A percentile compares a stretch with the other conserved stretches of the same genome.
These are phyloP conservation scores for Leiothrix lutea DNA, from an alignment of 2,113 vertebrate species.

Conservation along the genomic window DNA sequence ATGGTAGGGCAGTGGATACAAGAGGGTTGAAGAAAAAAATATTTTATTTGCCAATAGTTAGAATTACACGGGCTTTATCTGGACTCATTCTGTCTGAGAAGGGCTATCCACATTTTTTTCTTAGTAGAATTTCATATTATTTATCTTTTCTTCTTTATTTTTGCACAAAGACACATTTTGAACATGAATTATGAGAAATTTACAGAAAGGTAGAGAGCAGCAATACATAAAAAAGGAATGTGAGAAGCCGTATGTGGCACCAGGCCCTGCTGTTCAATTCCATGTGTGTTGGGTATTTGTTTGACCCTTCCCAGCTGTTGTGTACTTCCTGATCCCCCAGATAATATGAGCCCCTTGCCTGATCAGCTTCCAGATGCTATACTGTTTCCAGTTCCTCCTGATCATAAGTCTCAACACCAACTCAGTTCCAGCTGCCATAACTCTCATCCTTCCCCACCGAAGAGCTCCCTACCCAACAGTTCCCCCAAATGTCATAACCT, in stretches of 20 bases:
- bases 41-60: not conserved
- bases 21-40: not conserved
- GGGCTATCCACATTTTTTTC: not conserved
- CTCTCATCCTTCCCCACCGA: not conserved
- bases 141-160: not conserved
- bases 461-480: slow-evolving; percentile 28
- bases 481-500: slow-evolving; percentile 50
- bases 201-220: not conserved
- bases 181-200: not conserved
- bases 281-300: slow-evolving; percentile 56
- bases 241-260: not conserved
- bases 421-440: slow-evolving; percentile 56
- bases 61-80: not conserved
- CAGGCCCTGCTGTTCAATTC: slow-evolving; percentile 47
- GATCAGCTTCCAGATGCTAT: slow-evolving; percentile 63
- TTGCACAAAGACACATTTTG: not conserved
- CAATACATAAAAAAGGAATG: not conserved
- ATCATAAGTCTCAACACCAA: slow-evolving; percentile 24
- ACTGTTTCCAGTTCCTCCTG: slow-evolving; percentile 40
- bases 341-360: slow-evolving; percentile 53
- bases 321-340: slow-evolving; percentile 44
- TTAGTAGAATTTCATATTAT: not conserved
- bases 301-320: slow-evolving; percentile 66
- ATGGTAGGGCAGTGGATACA: not conserved
- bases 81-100: not conserved